Base-by-base conservation (phyloP, 2,797 vertebrate genomes). In the Tapirus indicus region DNA sequence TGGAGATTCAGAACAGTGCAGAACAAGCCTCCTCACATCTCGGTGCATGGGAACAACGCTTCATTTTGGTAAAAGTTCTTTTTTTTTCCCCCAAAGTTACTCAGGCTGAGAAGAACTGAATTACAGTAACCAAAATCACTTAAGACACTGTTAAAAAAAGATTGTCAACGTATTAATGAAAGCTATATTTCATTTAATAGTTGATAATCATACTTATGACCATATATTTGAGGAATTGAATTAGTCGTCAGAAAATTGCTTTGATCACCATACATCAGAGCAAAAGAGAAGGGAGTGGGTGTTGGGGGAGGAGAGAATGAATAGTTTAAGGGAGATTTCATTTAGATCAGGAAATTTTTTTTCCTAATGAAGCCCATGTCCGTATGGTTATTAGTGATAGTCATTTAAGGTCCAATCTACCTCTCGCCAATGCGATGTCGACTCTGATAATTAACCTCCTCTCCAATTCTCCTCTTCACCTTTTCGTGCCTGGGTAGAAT, bases 271-370 rank as follows among this genome's bases (percentile, higher is more conserved):
- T 72, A 66, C 29, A 96, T 94, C 71, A 96, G 88, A 96, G 85
- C 60, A 93, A 97, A 96, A 95, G 87, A 92, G 71, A 97, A 88
- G 68, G 32, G 64, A 58, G 38, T 54, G 4, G 35, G 13, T 35
- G 66, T n/a, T 7, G 9, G 10, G 25, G 14, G 16, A 52, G 14
- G 32, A 47, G 72, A 89, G 56, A 96, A 91, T 96, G 47, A 90
- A 95, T 86, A 56, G 66, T 85, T 97, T 97, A 92, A 90, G 87
- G 88, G 88, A 97, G 95, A 97, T 96, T 97, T 97, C 94, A 97
- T 97, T 97, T 95, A 92, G 94, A 97, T 96, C 78, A 95, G 86
- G 95, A 97, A 96, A 97, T 97, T 74, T 94, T 78, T 95, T 97
- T 97, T 96, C 91, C 95, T 97, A 95, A 96, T 95, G 91, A 94